Evolutionary conservation across 2,888 invertebrate genomes (phyloP), one percentile per base, ranked within the genome.

Genomic region (Agriopis leucophaearia): DNA sequence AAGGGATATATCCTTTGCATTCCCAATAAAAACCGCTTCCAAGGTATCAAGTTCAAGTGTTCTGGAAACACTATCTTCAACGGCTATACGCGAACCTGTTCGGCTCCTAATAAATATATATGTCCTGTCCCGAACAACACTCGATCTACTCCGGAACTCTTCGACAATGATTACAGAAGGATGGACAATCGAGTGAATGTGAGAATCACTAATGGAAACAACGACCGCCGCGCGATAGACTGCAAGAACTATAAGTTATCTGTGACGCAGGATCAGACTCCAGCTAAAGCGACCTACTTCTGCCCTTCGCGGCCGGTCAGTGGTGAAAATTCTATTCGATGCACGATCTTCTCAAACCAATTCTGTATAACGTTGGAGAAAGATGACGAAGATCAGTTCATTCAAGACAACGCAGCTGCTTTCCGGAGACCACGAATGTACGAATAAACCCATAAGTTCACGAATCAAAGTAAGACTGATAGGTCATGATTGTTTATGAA

Each of bases 1-100:
- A 94, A 94, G 78, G 93, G 92, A 8, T 94, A 94, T 74, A 92
- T 94, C 48, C 79, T 94, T 0, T 94, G 94, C 73, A 89, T 94
- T 27, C 87, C 91, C 0, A 92, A 90, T 72, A 91, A 88, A 69
- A 88, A 87, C 64, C 87, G 89, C 44, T 91, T 92, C 73, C 92
- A 92, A 82, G 92, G 90, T 15, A 90, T 93, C 60, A 92, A 91
- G 66, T 94, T 93, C 72, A 89, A 90, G 71, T 94, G 94, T 67
- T 84, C 90, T 0, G 94, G 93, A 0, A 86, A 85, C 40, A 94
- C 94, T 0, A 78, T 94, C 27, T 94, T 94, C 72, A 93, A 92
- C 64, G 91, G 91, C 0, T 86, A 79, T 65, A 88, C 89, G 0
- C 79, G 92, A 8, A 85, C 92, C 0, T 94, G 94, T 70, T 89